Percentiles rank a stretch among this genome's conserved stretches.
phyloP scores from a whole-genome alignment of 2,888 invertebrate species.

The Drosophila buzzatii region DNA sequence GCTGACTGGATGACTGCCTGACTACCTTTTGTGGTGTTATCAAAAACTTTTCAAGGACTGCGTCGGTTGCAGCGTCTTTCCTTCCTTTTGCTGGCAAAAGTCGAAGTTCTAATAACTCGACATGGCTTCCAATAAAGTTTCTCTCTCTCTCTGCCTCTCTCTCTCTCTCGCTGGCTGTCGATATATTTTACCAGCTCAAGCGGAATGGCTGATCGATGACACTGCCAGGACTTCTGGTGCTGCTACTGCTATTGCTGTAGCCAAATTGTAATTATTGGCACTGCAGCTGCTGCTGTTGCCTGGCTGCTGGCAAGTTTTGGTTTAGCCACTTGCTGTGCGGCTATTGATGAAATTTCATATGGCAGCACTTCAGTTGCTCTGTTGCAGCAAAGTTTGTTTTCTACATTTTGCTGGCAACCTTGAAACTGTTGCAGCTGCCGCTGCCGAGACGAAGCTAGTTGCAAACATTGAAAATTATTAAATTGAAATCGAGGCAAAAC shows the following conservation, averaged over 20 bases:
- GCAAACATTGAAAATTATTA: conserved; percentile 14
- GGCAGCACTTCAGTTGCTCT: conserved; percentile 57
- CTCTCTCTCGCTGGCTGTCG: conserved; percentile 29
- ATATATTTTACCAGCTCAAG: conserved; percentile 59
- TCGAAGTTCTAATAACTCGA: conserved; percentile 67
- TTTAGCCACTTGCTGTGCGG: conserved; percentile 50
- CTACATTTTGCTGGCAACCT: conserved; percentile 20
- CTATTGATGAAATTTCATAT: conserved; percentile 72
- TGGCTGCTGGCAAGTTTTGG: conserved; percentile 39
- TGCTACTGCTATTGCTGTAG: conserved; percentile 30
- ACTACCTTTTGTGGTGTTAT: conserved; percentile 46
- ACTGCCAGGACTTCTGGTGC: conserved; percentile 20
- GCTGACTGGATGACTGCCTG: background rate
- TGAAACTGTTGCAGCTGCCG: conserved; percentile 18
- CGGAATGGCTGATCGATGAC: conserved; percentile 58
- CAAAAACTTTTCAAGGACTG: conserved; percentile 76
- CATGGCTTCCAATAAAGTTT: conserved; percentile 56
- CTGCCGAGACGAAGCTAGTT: background rate
- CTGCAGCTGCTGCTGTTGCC: conserved; percentile 41
- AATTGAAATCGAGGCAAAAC: conserved; percentile 30
- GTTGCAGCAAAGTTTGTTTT: conserved; percentile 25
- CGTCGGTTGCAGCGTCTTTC: conserved; percentile 50
- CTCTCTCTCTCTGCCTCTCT: background rate
- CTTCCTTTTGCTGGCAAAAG: conserved; percentile 30
- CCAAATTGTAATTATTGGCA: conserved; percentile 77